These are phyloP conservation scores for Carterocephalus palaemon DNA, from an alignment of 2,888 invertebrate species.

Conservation along the genomic window DNA sequence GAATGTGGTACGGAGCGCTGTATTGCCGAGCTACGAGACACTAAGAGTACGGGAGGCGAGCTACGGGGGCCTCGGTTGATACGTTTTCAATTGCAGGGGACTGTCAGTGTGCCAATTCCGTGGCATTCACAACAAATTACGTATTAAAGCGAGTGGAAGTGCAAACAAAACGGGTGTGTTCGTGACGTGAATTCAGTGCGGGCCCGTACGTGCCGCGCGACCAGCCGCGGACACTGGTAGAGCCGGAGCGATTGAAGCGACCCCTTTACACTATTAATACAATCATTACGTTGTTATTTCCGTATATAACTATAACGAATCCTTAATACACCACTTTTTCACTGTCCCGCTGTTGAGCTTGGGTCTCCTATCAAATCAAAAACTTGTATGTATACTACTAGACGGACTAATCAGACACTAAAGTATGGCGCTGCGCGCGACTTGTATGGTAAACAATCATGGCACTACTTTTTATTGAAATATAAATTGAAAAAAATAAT, in stretches of 20 bases:
- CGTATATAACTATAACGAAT: not conserved
- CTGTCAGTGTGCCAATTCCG: conserved; percentile 73
- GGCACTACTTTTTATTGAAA: no score
- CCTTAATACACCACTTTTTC: no score
- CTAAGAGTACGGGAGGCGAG: conserved; percentile 11
- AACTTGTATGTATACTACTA: no score
- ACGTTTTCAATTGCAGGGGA: conserved; percentile 67
- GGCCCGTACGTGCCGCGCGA: conserved; percentile 42
- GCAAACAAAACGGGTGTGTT: conserved; percentile 74
- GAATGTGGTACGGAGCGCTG: conserved; percentile 12
- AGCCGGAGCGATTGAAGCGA: conserved; percentile 6
- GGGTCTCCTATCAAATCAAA: no score
- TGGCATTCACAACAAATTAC: conserved; percentile 76
- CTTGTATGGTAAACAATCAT: no score
- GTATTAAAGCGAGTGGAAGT: conserved; percentile 75
- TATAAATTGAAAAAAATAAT: no score
- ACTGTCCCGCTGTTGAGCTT: no score
- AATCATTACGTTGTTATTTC: not conserved
- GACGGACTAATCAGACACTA: no score
- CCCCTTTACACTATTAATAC: conserved; percentile 11
- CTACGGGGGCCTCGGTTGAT: conserved; percentile 55
- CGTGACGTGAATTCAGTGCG: conserved; percentile 71
- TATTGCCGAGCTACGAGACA: not conserved
- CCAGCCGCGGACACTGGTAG: conserved; percentile 38
- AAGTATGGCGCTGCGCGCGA: no score